A percentile compares a stretch with the other conserved stretches of the same genome.
phyloP scores from a whole-genome alignment of 2,888 invertebrate species.

The Lithophane leautieri region DNA sequence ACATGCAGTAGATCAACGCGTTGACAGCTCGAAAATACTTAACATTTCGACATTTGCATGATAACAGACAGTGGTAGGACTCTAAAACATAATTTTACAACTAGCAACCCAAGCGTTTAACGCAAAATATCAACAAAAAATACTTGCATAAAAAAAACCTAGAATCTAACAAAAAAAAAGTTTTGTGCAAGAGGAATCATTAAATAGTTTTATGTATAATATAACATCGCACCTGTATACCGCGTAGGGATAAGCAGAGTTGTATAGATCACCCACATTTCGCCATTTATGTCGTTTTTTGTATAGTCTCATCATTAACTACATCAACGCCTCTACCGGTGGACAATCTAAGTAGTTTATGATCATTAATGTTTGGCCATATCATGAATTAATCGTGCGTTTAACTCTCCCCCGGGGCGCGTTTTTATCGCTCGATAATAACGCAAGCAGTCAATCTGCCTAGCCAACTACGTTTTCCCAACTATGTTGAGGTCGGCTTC shows the following conservation, averaged over 20 bases:
- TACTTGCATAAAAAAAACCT: conserved; percentile 35
- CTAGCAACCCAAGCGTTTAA: conserved; percentile 50
- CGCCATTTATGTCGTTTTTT: too few species aligned
- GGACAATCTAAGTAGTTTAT: background rate
- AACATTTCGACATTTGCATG: background rate
- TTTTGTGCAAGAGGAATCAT: conserved; percentile 51
- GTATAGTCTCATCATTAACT: too few species aligned
- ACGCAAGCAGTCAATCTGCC: too few species aligned
- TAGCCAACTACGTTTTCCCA: too few species aligned
- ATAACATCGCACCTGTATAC: background rate
- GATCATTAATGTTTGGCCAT: background rate
- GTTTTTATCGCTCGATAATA: too few species aligned
- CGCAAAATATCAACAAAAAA: conserved; percentile 41
- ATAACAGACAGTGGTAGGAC: background rate
- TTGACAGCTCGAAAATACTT: background rate
- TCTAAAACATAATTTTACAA: conserved; percentile 24
- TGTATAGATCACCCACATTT: background rate
- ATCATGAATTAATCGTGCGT: background rate
- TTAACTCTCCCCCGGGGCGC: background rate
- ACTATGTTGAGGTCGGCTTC: too few species aligned
- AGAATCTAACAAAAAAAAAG: conserved; percentile 22
- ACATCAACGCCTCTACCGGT: background rate
- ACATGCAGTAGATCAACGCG: background rate
- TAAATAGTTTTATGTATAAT: conserved; percentile 15
- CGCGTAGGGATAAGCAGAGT: background rate